These are phyloP conservation scores for Bombyx mandarina DNA, from an alignment of 1,140 invertebrate species.

Conservation along the genomic window DNA sequence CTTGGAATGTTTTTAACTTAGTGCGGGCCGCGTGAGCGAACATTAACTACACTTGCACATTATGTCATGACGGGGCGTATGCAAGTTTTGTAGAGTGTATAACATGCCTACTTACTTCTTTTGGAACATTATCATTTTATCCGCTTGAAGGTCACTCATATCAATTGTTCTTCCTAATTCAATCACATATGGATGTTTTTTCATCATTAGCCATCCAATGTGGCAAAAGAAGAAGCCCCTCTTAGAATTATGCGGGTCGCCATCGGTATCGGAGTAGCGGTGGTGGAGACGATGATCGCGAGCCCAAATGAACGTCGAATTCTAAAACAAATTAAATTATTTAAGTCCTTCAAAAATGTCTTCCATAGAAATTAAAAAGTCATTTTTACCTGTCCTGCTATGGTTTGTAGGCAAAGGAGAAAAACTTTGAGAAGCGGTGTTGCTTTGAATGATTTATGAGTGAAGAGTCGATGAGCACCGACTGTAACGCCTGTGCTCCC, in stretches of 20 bases:
- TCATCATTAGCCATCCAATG: slow-evolving; percentile 77
- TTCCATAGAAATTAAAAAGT: not conserved
- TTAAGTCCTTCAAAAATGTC: not conserved
- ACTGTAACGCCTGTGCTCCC: slow-evolving; percentile 63
- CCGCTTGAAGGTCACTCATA: slow-evolving; percentile 78
- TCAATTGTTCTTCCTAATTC: slow-evolving; percentile 76
- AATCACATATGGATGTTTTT: slow-evolving; percentile 77
- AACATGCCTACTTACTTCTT: slow-evolving; percentile 67
- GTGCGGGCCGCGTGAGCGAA: too few relatives aligned
- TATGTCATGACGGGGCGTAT: too few relatives aligned
- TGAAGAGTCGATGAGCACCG: slow-evolving; percentile 71
- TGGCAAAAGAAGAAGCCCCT: slow-evolving; percentile 80
- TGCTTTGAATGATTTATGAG: slow-evolving; percentile 72
- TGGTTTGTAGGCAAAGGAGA: slow-evolving; percentile 65
- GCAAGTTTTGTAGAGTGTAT: too few relatives aligned
- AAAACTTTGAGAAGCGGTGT: slow-evolving; percentile 47
- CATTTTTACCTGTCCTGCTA: slow-evolving; percentile 69
- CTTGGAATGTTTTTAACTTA: too few relatives aligned
- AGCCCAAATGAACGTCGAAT: slow-evolving; percentile 69
- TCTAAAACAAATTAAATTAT: slow-evolving; percentile 28
- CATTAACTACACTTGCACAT: too few relatives aligned
- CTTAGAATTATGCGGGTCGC: slow-evolving; percentile 76
- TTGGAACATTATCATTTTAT: slow-evolving; percentile 82
- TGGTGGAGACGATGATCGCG: slow-evolving; percentile 79
- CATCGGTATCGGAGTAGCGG: slow-evolving; percentile 77